phyloP scores from a whole-genome alignment of 2,113 vertebrate species.

The Thryonomys swinderianus region DNA sequence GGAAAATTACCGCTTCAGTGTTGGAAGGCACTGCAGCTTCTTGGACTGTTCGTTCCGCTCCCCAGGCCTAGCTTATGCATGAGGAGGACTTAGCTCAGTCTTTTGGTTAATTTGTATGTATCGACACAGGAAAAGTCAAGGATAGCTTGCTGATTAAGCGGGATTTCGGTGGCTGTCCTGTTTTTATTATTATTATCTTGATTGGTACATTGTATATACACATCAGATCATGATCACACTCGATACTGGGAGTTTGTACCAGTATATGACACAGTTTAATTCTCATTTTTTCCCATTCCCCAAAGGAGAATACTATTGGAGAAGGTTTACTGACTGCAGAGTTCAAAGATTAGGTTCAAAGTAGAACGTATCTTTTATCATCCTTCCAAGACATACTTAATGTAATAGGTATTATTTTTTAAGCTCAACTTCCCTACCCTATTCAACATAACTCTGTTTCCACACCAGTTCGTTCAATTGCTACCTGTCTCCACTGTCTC shows the following conservation, averaged over 20 bases:
- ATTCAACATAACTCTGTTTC: background rate
- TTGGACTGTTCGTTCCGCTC: too few species aligned
- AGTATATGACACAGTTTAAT: too few species aligned
- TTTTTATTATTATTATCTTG: too few species aligned
- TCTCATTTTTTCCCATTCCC: too few species aligned
- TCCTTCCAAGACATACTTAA: background rate
- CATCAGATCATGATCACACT: too few species aligned
- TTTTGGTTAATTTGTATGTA: constrained; percentile 8
- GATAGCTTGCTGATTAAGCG: background rate
- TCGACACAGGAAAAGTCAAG: background rate
- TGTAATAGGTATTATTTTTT: background rate
- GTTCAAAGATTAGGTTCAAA: constrained; percentile 31
- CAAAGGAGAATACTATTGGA: background rate
- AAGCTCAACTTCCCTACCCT: background rate
- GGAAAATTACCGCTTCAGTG: too few species aligned
- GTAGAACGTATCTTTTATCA: background rate
- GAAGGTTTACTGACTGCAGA: background rate
- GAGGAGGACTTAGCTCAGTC: background rate
- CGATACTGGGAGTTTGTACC: too few species aligned
- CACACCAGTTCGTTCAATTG: background rate
- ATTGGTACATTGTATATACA: too few species aligned
- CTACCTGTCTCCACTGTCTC: background rate
- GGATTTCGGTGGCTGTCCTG: background rate
- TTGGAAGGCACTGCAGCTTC: too few species aligned
- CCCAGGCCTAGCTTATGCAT: too few species aligned